Base-by-base conservation (phyloP, 2,797 vertebrate genomes). In the Steatocranus sp. region DNA sequence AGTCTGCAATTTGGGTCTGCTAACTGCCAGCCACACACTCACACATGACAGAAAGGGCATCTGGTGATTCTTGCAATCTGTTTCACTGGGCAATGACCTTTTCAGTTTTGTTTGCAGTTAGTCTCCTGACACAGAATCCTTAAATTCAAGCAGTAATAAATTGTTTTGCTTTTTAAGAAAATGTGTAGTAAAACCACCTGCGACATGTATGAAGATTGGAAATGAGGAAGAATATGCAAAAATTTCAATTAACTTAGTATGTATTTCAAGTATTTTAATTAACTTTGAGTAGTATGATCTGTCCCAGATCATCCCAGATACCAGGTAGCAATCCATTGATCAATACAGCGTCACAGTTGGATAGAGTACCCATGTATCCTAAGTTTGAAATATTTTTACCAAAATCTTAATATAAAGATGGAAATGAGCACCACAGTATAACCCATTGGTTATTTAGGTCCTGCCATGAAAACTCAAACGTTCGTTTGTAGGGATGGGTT, bases 11-110 rank as follows among this genome's bases (percentile, higher is more conserved):
- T 10, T 56, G 27, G 27, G 15, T 56, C 27, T 32, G 54, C 54
- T 56, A 56, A 56, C 54, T 61, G 56, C 18, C 17, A 61, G 56
- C 56, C 30, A 8, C 30, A 61, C 56, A n/a, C 30, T 61, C 30
- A 61, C 30, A 61, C 56, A n/a, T 61, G 56, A n/a, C 56, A 34
- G 56, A 61, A 93, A 94, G 88, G 90, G 79, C 90, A 88, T 91
- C 83, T 87, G 78, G 34, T 83, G 85, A 88, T 90, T 18, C 30
- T 63, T 36, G 79, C 75, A 70, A 38, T 82, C 81, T 86, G 80
- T 75, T 50, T 20, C 84, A 68, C 79, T 80, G 50, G 54, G 5
- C 38, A 3, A 79, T 90, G 91, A 93, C 91, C 93, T 94, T 73
- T 94, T 92, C 46, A 20, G 20, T 78, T 73, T 46, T 8, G 25